These are phyloP conservation scores for Acheta domesticus DNA, from an alignment of 2,888 invertebrate species.

Conservation along the genomic window DNA sequence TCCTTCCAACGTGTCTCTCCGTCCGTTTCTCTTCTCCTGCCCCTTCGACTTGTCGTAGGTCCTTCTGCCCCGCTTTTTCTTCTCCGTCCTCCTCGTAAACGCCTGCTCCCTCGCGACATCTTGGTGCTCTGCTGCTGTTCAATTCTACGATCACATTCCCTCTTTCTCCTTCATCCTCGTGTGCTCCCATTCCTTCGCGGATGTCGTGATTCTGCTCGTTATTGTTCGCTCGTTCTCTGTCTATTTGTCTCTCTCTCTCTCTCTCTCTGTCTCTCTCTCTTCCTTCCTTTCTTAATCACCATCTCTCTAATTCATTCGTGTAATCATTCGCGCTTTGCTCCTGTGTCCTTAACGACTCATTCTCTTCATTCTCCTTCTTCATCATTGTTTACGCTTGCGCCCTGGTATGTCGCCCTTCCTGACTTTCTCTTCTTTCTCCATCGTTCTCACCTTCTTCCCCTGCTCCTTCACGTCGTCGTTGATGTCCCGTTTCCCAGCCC, in stretches of 20 bases:
- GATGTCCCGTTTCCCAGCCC: too few species aligned
- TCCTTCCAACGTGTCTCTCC: too few species aligned
- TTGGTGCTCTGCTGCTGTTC: background rate
- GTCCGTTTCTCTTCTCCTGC: background rate
- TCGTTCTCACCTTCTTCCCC: too few species aligned
- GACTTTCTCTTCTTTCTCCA: too few species aligned
- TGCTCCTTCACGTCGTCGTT: too few species aligned
- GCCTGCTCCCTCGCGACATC: background rate
- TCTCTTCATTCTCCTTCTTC: too few species aligned
- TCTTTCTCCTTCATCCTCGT: background rate
- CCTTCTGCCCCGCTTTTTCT: background rate
- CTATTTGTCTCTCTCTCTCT: background rate
- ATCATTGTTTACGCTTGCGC: too few species aligned
- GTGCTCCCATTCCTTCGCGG: constrained; percentile 33
- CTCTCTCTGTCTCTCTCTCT: constrained; percentile 21
- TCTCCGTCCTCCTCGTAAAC: background rate
- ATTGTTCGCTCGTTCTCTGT: background rate
- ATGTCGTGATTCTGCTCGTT: background rate
- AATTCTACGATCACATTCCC: background rate
- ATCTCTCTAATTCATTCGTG: constrained; percentile 32
- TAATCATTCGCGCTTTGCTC: too few species aligned
- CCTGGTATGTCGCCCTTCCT: too few species aligned
- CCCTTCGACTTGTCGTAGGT: constrained; percentile 3
- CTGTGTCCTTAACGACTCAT: too few species aligned
- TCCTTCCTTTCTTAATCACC: constrained; percentile 32